A percentile compares a stretch with the other conserved stretches of the same genome.
phyloP scores from a whole-genome alignment of 2,113 vertebrate genomes.

The Prochilodus magdalenae region DNA sequence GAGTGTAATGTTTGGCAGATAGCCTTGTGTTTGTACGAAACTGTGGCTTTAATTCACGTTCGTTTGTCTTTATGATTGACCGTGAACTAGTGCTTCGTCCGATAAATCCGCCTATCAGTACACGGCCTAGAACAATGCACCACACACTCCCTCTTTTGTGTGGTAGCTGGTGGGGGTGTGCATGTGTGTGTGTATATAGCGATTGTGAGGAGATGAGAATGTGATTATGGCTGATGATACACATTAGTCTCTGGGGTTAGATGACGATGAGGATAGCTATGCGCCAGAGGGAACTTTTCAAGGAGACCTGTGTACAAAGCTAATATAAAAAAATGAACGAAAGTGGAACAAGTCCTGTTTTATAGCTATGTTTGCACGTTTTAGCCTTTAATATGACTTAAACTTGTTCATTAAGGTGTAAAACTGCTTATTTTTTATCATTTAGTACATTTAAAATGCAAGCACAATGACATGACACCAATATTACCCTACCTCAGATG shows the following conservation, averaged over 20 bases:
- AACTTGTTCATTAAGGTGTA: too few relatives aligned
- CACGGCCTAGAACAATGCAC: constrained; percentile 26
- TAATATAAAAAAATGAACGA: too few relatives aligned
- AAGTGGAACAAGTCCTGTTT: too few relatives aligned
- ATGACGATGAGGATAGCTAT: constrained; percentile 18
- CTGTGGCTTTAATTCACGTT: constrained; percentile 23
- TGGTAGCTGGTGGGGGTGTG: neutral
- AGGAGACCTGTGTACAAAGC: neutral
- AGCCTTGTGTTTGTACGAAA: constrained; percentile 17
- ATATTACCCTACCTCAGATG: too few relatives aligned
- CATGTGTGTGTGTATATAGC: neutral
- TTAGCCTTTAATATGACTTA: too few relatives aligned
- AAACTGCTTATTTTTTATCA: too few relatives aligned
- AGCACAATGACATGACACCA: too few relatives aligned
- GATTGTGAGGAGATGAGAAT: neutral
- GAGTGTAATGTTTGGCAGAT: constrained; percentile 18
- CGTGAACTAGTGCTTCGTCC: constrained; percentile 4
- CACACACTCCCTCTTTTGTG: constrained; percentile 25
- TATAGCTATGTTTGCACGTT: too few relatives aligned
- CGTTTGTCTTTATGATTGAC: constrained; percentile 37
- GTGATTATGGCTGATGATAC: constrained; percentile 34
- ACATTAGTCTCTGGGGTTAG: constrained; percentile 32
- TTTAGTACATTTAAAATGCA: too few relatives aligned
- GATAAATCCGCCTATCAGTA: constrained; percentile 37
- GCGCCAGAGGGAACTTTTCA: constrained; percentile 1